Percentiles rank a stretch among this genome's conserved stretches.
phyloP scores from a whole-genome alignment of 2,797 vertebrate genomes.

The Eleutherodactylus coqui region DNA sequence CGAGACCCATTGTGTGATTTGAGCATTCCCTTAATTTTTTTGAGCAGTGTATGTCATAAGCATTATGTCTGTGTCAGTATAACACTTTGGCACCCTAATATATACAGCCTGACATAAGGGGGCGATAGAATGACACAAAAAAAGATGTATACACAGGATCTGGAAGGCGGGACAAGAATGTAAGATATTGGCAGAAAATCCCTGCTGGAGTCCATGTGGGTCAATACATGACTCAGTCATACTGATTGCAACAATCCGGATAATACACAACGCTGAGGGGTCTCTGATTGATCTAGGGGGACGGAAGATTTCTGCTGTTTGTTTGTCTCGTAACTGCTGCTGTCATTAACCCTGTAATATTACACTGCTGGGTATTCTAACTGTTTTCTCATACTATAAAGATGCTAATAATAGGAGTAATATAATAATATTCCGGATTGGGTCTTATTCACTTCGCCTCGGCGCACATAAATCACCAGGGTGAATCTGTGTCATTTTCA shows the following conservation, averaged over 20 bases:
- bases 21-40: too few species aligned
- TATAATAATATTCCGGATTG: not conserved
- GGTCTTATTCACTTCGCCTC: not conserved
- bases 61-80: not conserved
- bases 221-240: slow-evolving; percentile 33
- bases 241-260: slow-evolving; percentile 43
- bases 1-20: too few species aligned
- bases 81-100: not conserved
- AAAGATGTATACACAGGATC: not conserved
- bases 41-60: too few species aligned
- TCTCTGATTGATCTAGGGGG: slow-evolving; percentile 26
- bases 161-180: not conserved
- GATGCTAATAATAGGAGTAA: not conserved
- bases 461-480: not conserved
- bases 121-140: slow-evolving; percentile 14
- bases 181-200: slow-evolving; percentile 39
- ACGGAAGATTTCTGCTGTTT: slow-evolving; percentile 38
- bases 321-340: slow-evolving; percentile 9
- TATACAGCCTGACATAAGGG: not conserved
- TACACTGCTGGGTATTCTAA: not conserved
- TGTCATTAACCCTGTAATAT: slow-evolving; percentile 9
- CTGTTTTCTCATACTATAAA: not conserved
- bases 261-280: slow-evolving; percentile 38
- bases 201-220: slow-evolving; percentile 37
- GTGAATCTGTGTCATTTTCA: not conserved